Conservation (phyloP, 2,888 invertebrate species). For the Laothoe populi region DNA sequence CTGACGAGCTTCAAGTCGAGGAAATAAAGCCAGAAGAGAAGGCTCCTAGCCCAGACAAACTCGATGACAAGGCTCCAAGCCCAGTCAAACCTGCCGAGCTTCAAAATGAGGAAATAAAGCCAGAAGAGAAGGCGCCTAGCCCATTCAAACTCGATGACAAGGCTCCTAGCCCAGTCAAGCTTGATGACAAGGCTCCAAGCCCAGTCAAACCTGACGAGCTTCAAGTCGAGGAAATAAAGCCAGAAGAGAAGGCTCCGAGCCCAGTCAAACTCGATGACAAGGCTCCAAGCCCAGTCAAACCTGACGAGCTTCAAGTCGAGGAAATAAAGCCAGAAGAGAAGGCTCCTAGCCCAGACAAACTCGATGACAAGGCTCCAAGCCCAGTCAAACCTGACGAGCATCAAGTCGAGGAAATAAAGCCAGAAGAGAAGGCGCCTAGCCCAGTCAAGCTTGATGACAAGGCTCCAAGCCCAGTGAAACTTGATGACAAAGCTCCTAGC, state of each 20-base stretch:
- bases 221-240: not conserved
- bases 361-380: not conserved
- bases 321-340: not conserved
- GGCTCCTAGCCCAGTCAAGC: constrained; percentile 10
- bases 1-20: constrained; percentile 26
- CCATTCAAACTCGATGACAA: constrained; percentile 21
- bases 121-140: constrained; percentile 12
- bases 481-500: constrained; percentile 28
- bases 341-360: not conserved
- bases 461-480: constrained; percentile 15
- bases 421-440: constrained; percentile 26
- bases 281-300: not conserved
- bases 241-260: constrained; percentile 24
- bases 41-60: not conserved
- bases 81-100: not conserved
- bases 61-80: constrained; percentile 31
- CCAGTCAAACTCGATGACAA: not conserved
- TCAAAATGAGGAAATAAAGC: not conserved
- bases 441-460: constrained; percentile 26
- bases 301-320: constrained; percentile 16
- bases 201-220: constrained; percentile 10
- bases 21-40: constrained; percentile 26
- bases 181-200: not conserved
- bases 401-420: not conserved
- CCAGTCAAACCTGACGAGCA: not conserved